Base-by-base conservation (phyloP, 2,888 invertebrate genomes). In the Myopa tessellatipennis region DNA sequence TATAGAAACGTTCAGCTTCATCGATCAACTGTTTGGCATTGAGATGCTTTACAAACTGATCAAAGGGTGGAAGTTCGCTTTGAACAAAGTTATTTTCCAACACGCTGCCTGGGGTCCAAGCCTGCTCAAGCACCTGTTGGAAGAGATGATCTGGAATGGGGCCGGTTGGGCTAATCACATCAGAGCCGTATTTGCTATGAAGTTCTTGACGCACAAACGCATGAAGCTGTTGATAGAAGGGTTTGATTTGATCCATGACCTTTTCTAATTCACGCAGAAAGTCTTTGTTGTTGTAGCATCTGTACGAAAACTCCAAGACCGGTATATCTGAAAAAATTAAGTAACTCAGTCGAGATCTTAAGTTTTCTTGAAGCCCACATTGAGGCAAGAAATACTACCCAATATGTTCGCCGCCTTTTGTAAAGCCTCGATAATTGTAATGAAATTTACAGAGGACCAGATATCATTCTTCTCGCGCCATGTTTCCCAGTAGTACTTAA, bases 151-250 rank as follows among this genome's bases (percentile, higher is more conserved):
- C 94, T 0, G 95, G 95, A 76, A 95, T 94, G 0, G 94, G 94
- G 69, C 94, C 95, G 79, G 89, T 91, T 63, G 91, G 90, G 0
- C 92, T 91, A 0, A 93, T 91, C 0, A 93, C 88, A 34, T 91
- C 89, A 10, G 92, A 91, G 3, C 95, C 95, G 85, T 96, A 95
- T 83, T 92, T 92, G 83, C 93, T 91, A 45, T 92, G 90, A 38
- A 96, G 89, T 78, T 93, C 92, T 78, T 92, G 91, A 80, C 96
- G 91, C 1, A 95, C 93, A 83, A 95, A 96, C 0, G 95, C 94
- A 84, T 96, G 96, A 3, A 96, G 89, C 84, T 96, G 93, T 79
- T 93, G 89, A 86, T 97, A 97, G 4, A 96, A 88, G 0, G 96
- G 96, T 81, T 82, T 84, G 12, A 88, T 80, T 76, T 88, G 86